These are phyloP conservation scores for Salvelinus sp. DNA, from an alignment of 2,113 vertebrate species.

Conservation along the genomic window DNA sequence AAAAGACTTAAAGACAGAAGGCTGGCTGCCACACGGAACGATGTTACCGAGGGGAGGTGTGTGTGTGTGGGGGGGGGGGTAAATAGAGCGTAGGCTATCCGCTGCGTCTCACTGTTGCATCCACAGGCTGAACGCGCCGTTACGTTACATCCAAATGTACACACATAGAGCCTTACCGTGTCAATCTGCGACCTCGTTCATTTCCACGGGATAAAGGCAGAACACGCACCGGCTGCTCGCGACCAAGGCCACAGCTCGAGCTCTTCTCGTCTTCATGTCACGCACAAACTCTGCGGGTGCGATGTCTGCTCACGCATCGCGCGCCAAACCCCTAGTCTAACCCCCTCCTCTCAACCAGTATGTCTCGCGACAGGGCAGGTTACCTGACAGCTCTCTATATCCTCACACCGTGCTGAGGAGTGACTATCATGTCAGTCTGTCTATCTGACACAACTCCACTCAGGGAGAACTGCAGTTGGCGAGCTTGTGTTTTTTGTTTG, in stretches of 20 bases:
- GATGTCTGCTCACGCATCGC: conserved; percentile 16
- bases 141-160: too few species aligned
- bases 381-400: not conserved
- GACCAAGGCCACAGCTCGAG: conserved; percentile 31
- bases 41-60: not conserved
- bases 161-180: not conserved
- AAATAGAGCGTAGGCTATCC: not conserved
- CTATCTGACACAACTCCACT: not conserved
- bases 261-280: conserved; percentile 71
- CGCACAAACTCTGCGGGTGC: conserved; percentile 66
- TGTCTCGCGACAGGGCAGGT: not conserved
- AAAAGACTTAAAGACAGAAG: not conserved
- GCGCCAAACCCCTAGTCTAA: conserved; percentile 44
- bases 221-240: conserved; percentile 39
- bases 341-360: not conserved
- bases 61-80: not conserved
- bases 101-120: too few species aligned
- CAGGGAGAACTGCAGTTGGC: not conserved
- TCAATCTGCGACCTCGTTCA: not conserved
- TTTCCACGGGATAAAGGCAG: conserved; percentile 19
- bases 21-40: not conserved
- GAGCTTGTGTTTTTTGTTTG: not conserved
- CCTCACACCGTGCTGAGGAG: not conserved
- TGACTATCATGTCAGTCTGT: too few species aligned
- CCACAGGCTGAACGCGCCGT: too few species aligned